phyloP scores from a whole-genome alignment of 1,140 invertebrate species.

The Idris sp. region DNA sequence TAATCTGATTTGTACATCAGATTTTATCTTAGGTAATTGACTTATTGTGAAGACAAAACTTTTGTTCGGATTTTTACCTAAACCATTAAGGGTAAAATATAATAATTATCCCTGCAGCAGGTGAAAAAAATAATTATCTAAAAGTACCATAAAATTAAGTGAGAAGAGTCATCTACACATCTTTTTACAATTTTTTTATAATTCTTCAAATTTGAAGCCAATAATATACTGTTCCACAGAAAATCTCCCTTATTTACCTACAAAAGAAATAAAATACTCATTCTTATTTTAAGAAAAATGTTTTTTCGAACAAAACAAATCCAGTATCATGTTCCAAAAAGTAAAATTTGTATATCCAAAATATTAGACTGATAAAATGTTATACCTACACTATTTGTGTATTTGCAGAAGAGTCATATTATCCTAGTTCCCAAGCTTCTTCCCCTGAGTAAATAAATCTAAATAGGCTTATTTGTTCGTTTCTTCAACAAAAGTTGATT shows the following conservation, averaged over 20 bases:
- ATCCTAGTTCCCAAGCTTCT: too few species aligned
- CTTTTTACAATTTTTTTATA: constrained; percentile 36
- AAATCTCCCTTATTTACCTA: constrained; percentile 11
- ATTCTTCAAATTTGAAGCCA: constrained; percentile 20
- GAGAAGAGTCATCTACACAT: constrained; percentile 24
- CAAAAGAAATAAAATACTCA: constrained; percentile 22
- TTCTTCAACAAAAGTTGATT: constrained; percentile 29
- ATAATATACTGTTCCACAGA: constrained; percentile 19
- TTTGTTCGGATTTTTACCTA: constrained; percentile 4
- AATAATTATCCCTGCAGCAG: constrained; percentile 28
- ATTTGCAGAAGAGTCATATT: too few species aligned
- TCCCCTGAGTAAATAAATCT: too few species aligned
- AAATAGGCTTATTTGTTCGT: too few species aligned
- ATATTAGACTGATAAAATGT: too few species aligned
- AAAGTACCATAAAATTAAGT: constrained; percentile 39
- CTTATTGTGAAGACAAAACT: constrained; percentile 9
- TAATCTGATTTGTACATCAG: too few species aligned
- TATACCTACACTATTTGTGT: too few species aligned
- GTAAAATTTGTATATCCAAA: too few species aligned
- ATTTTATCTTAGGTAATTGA: too few species aligned
- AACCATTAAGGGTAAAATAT: constrained; percentile 10
- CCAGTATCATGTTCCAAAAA: constrained; percentile 29
- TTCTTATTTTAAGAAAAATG: too few species aligned
- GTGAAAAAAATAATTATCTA: constrained; percentile 39
- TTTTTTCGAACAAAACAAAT: constrained; percentile 28